phyloP scores from a whole-genome alignment of 2,888 invertebrate species.

The Acleris emargana region DNA sequence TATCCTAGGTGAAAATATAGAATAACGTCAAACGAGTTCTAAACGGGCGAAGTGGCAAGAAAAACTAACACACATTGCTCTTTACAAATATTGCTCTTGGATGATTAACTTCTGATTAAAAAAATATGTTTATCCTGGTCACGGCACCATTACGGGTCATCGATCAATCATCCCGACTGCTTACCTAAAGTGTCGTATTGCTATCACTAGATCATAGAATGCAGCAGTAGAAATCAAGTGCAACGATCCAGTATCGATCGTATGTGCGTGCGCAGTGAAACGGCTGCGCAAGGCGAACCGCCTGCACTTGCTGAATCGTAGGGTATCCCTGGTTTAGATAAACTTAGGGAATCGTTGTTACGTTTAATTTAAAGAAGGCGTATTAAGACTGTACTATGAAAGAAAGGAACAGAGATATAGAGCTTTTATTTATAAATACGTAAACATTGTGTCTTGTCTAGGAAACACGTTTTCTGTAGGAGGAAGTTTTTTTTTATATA shows the following conservation, averaged over 20 bases:
- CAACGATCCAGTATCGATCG: constrained; percentile 41
- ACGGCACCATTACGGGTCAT: not conserved
- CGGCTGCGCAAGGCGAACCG: constrained; percentile 71
- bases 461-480: too few relatives aligned
- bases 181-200: constrained; percentile 4
- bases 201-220: constrained; percentile 35
- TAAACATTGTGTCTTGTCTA: too few relatives aligned
- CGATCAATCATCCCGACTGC: not conserved
- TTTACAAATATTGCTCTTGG: not conserved
- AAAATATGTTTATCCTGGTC: too few relatives aligned
- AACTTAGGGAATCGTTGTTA: not conserved
- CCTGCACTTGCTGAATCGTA: constrained; percentile 59
- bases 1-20: not conserved
- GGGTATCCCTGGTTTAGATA: constrained; percentile 45
- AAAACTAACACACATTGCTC: not conserved
- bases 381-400: too few relatives aligned
- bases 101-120: too few relatives aligned
- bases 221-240: constrained; percentile 41
- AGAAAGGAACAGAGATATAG: too few relatives aligned
- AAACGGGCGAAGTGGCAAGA: not conserved
- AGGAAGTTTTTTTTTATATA: too few relatives aligned
- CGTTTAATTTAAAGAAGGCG: too few relatives aligned
- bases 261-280: constrained; percentile 57
- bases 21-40: not conserved
- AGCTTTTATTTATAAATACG: too few relatives aligned